phyloP scores from a whole-genome alignment of 1,140 invertebrate species.

The Caligus rogercresseyi region DNA sequence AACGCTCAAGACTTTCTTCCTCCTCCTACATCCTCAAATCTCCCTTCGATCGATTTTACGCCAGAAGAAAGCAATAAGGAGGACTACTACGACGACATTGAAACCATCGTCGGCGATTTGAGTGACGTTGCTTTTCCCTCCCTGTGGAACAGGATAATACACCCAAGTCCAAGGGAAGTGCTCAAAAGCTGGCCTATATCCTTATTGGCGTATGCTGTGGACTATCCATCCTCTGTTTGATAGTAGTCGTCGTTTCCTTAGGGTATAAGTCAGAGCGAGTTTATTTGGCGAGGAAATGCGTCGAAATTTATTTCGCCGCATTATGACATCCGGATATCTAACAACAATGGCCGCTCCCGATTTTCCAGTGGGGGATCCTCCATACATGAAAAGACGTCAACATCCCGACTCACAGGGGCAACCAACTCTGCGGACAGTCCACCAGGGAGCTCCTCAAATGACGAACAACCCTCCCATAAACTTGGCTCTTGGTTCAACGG shows the following conservation, averaged over 20 bases:
- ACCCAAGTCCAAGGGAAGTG: neutral
- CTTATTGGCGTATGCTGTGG: constrained; percentile 28
- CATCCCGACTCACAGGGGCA: constrained; percentile 1
- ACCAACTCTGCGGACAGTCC: constrained; percentile 1
- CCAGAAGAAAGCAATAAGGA: neutral
- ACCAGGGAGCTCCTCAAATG: neutral
- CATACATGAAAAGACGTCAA: constrained; percentile 2
- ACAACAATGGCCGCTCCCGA: neutral
- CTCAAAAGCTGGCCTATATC: constrained; percentile 28
- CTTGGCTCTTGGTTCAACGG: constrained; percentile 21
- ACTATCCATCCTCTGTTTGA: constrained; percentile 26
- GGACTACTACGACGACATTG: neutral
- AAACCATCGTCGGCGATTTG: neutral
- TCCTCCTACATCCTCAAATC: neutral
- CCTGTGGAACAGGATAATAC: neutral
- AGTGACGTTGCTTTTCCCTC: neutral
- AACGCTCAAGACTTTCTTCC: neutral
- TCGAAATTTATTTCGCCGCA: neutral
- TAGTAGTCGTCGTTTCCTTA: constrained; percentile 26
- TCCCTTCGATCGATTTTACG: neutral
- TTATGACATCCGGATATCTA: constrained; percentile 9
- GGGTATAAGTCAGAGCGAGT: constrained; percentile 22
- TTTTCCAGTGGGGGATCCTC: neutral
- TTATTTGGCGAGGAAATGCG: constrained; percentile 10
- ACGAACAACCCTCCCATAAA: constrained; percentile 9